Evolutionary conservation across 2,888 invertebrate genomes (phyloP).

Genomic region (Netelia fuscicornis): DNA sequence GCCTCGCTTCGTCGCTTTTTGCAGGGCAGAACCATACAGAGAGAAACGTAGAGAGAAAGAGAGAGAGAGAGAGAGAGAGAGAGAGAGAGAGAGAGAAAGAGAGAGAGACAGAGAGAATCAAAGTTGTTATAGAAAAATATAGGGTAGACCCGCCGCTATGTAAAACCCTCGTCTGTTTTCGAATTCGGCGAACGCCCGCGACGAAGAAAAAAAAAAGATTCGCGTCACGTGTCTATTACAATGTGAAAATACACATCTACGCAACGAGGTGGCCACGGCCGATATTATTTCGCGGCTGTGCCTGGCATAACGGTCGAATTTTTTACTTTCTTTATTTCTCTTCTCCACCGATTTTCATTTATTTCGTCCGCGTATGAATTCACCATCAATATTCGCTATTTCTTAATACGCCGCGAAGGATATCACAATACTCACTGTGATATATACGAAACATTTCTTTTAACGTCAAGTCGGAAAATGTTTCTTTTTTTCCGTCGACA

Average conservation of each 20-base stretch:
- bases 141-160: background rate
- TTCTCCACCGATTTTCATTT: background rate
- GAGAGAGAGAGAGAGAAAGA: too few species aligned
- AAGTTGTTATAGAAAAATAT: conserved; percentile 17
- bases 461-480: conserved; percentile 10
- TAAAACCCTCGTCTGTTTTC: background rate
- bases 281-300: background rate
- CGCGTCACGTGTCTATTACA: conserved; percentile 36
- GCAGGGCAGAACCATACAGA: background rate
- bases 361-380: background rate
- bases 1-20: conserved; percentile 19
- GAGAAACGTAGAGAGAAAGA: too few species aligned
- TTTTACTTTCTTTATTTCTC: background rate
- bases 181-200: background rate
- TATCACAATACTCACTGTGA: conserved; percentile 7
- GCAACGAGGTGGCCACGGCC: background rate
- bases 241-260: conserved; percentile 3
- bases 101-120: background rate
- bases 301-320: background rate
- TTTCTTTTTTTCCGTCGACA: background rate
- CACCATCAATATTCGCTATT: conserved; percentile 4
- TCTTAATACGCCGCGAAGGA: conserved; percentile 8
- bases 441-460: background rate
- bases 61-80: background rate
- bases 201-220: background rate